Evolutionary conservation across 2,113 vertebrate genomes (phyloP), one percentile per base, ranked within the genome.

Genomic region (Promerops cafer): DNA sequence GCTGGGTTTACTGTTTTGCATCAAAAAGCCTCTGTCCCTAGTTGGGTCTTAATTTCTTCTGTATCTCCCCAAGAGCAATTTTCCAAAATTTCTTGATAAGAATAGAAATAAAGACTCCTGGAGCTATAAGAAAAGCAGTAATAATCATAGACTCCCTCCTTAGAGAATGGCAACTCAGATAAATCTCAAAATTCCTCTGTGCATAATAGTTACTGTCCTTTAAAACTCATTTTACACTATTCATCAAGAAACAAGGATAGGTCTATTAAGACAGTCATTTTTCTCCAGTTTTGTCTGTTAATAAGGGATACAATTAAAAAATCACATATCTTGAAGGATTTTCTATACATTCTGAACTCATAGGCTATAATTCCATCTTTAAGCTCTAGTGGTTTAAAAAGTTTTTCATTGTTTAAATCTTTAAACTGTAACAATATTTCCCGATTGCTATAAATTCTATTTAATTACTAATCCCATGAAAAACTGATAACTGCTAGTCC

Each of bases 381-480:
- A 90, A 77, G 2, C 12, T 16, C 7, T 23, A 70, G 22, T 20
- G 28, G 3, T 47, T 93, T 81, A 63, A 85, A 45, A 21, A 70
- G 31, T 56, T 83, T 78, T 77, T 23, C 40, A 30, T 86, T 93
- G 63, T 94, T 90, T 83, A 88, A 83, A 45, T 47, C 39, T 85
- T 75, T 71, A 69, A 49, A 59, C 15, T 0, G 0, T 63, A 59
- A 61, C 5, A 14, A 20, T 85, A 59, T 69, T 94, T 80, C 37
- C 21, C 64, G n/a, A 1, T 71, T 65, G 11, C 18, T 69, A 72
- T 81, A 87, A 90, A 86, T 90, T 86, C 50, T 83, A 37, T 93
- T 79, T 90, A 91, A 90, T 93, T 92, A 74, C 83, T 91, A 93
- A 91, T 91, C 53, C 61, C 40, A 65, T 61, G 44, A 68, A 86